phyloP scores from a whole-genome alignment of 2,888 invertebrate genomes.

The Tinea semifulvella region DNA sequence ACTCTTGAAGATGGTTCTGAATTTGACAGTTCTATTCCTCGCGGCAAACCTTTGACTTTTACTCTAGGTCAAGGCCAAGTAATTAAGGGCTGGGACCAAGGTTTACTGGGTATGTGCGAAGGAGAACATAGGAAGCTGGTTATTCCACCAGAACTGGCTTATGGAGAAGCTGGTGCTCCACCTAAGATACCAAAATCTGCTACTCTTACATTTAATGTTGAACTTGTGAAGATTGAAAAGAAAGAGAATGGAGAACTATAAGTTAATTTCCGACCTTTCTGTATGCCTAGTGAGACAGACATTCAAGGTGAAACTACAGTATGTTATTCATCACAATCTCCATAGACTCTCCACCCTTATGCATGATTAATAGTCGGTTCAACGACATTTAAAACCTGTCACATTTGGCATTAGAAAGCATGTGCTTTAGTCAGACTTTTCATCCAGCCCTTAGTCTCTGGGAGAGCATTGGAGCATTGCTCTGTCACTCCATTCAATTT shows the following conservation, averaged over 20 bases:
- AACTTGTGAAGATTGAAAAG: conserved; percentile 78
- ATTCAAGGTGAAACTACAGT: no score
- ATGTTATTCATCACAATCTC: no score
- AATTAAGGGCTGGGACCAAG: conserved; percentile 93
- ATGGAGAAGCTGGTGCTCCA: conserved; percentile 82
- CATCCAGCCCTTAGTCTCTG: no score
- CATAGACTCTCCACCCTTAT: no score
- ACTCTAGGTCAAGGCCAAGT: conserved; percentile 86
- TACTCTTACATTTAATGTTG: conserved; percentile 83
- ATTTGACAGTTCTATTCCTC: conserved; percentile 82
- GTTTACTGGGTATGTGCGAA: conserved; percentile 87
- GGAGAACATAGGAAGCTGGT: conserved; percentile 87
- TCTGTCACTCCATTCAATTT: no score
- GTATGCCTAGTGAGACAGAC: no score
- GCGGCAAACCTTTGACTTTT: conserved; percentile 80
- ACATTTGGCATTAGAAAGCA: no score
- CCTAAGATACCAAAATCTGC: conserved; percentile 85
- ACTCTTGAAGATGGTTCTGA: conserved; percentile 84
- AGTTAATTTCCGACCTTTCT: conserved; percentile 21
- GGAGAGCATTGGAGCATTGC: no score
- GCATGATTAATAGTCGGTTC: no score
- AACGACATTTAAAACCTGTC: no score
- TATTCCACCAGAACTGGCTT: conserved; percentile 86
- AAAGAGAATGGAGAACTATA: conserved; percentile 60
- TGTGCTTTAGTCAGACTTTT: no score